phyloP scores from a whole-genome alignment of 2,797 vertebrate genomes.

The Loriculus beryllinus region DNA sequence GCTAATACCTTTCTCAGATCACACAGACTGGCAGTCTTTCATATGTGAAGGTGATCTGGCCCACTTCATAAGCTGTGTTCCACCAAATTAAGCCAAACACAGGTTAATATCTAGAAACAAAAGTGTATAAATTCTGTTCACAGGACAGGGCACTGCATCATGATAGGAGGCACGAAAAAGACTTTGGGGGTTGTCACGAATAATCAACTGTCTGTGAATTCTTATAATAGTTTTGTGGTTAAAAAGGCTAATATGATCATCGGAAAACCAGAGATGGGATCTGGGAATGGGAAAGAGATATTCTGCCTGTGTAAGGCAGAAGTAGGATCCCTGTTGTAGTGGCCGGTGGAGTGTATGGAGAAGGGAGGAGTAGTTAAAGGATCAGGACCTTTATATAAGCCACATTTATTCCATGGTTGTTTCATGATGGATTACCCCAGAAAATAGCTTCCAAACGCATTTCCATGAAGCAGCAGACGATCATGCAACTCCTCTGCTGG shows the following conservation, averaged over 20 bases:
- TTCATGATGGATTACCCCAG: constrained; percentile 53
- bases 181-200: background rate
- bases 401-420: background rate
- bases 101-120: background rate
- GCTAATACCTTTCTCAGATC: background rate
- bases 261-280: background rate
- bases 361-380: background rate
- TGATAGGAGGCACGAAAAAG: background rate
- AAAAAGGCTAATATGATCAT: background rate
- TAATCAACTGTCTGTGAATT: background rate
- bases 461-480: constrained; percentile 56
- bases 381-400: background rate
- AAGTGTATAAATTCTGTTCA: background rate
- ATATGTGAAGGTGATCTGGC: background rate
- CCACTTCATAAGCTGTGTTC: background rate
- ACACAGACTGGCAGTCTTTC: background rate
- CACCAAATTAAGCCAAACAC: background rate
- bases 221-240: background rate
- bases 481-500: constrained; percentile 46
- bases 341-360: background rate
- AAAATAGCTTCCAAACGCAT: constrained; percentile 44
- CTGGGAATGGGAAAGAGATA: background rate
- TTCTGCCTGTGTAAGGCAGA: background rate
- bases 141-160: background rate
- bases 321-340: background rate